Evolutionary conservation across 2,797 vertebrate species (phyloP).

Genomic region (Coregonus suidteri): DNA sequence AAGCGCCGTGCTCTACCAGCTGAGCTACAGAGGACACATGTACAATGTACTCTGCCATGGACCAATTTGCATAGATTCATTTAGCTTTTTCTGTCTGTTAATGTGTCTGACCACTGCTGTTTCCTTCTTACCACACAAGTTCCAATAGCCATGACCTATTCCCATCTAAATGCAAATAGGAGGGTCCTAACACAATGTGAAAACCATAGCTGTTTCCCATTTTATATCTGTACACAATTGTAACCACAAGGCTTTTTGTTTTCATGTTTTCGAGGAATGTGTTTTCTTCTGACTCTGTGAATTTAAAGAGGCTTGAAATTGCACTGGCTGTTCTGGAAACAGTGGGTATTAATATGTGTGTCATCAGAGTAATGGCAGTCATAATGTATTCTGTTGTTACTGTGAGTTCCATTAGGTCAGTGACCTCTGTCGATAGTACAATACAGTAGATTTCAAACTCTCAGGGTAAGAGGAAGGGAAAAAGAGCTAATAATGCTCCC

Average conservation of each 20-base stretch:
- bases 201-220: conserved; percentile 51
- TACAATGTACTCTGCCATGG: too few relatives aligned
- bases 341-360: conserved; percentile 30
- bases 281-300: conserved; percentile 35
- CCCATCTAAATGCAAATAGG: conserved; percentile 78
- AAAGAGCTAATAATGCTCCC: not conserved
- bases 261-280: conserved; percentile 40
- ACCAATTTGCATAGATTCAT: too few relatives aligned
- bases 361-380: conserved; percentile 35
- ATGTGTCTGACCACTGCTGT: conserved; percentile 43
- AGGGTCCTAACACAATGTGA: conserved; percentile 37
- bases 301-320: conserved; percentile 43
- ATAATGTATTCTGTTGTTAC: conserved; percentile 22
- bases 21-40: too few relatives aligned
- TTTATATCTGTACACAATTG: conserved; percentile 43
- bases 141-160: conserved; percentile 56
- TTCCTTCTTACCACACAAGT: conserved; percentile 36
- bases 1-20: too few relatives aligned
- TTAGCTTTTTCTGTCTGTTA: not conserved
- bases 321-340: conserved; percentile 25
- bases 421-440: not conserved
- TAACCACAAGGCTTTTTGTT: conserved; percentile 47
- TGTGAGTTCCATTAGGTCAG: not conserved
- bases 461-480: not conserved
- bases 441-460: not conserved